Evolutionary conservation across 2,888 invertebrate species (phyloP).

Genomic region (Mellilla xanthometata): DNA sequence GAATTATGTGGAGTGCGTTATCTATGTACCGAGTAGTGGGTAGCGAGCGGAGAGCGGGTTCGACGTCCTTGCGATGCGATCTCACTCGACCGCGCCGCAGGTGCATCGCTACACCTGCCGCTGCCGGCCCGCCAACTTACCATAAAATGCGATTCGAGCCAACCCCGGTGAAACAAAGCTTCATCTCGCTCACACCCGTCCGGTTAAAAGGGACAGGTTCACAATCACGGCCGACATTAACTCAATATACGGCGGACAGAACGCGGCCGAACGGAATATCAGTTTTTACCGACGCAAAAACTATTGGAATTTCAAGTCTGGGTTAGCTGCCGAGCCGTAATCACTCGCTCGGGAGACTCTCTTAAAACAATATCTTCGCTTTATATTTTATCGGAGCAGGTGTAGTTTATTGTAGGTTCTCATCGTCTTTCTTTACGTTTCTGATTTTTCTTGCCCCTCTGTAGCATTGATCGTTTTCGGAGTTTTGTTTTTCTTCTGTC

Average conservation of each 20-base stretch:
- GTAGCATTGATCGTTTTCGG: conserved; percentile 60
- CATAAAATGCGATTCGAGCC: conserved; percentile 79
- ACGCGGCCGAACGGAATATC: conserved; percentile 76
- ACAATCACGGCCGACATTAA: conserved; percentile 80
- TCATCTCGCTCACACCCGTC: conserved; percentile 58
- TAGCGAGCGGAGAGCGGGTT: conserved; percentile 52
- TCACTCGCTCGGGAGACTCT: conserved; percentile 69
- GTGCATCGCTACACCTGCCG: conserved; percentile 77
- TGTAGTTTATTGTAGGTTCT: conserved; percentile 70
- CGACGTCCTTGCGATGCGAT: conserved; percentile 75
- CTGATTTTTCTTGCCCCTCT: conserved; percentile 62
- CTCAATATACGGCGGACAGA: conserved; percentile 74
- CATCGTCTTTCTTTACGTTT: conserved; percentile 52
- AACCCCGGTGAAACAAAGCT: conserved; percentile 67
- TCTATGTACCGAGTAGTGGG: conserved; percentile 60
- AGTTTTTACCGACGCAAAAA: conserved; percentile 80
- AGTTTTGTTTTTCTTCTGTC: conserved; percentile 78
- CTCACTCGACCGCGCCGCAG: conserved; percentile 75
- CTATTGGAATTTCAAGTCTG: conserved; percentile 77
- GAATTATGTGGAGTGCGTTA: conserved; percentile 66
- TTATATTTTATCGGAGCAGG: conserved; percentile 73
- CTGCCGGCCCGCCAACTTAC: conserved; percentile 69
- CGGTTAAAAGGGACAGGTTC: conserved; percentile 51
- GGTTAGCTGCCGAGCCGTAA: conserved; percentile 67
- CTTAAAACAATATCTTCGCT: conserved; percentile 76